Conservation (phyloP, 2,888 invertebrate species). For the Arge pagana region DNA sequence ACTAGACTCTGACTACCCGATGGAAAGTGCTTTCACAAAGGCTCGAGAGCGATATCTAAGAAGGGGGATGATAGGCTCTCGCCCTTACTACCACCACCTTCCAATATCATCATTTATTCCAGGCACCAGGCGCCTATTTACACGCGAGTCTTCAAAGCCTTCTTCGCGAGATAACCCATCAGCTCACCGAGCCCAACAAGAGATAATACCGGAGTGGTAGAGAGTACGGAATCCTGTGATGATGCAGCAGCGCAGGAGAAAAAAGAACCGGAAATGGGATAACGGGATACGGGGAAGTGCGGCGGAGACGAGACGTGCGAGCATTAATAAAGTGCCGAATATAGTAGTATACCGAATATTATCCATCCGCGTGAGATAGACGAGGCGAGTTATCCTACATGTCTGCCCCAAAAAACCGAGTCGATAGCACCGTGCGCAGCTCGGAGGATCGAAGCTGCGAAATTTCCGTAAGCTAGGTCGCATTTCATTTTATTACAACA, state of each 20-base stretch:
- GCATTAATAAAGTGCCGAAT: too few relatives aligned
- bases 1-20: not conserved
- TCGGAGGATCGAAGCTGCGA: too few relatives aligned
- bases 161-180: conserved; percentile 46
- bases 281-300: not conserved
- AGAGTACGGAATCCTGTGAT: not conserved
- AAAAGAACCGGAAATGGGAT: not conserved
- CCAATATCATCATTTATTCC: conserved; percentile 25
- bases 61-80: not conserved
- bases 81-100: not conserved
- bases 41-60: conserved; percentile 13
- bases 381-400: conserved; percentile 6
- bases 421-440: too few relatives aligned
- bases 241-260: too few relatives aligned
- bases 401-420: too few relatives aligned
- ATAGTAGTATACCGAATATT: too few relatives aligned
- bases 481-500: too few relatives aligned
- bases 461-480: too few relatives aligned
- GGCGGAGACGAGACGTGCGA: not conserved
- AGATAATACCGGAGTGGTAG: conserved; percentile 6
- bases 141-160: conserved; percentile 44
- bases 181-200: conserved; percentile 31
- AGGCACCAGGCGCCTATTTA: conserved; percentile 21
- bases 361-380: not conserved
- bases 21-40: conserved; percentile 23